Base-by-base conservation (phyloP, 2,888 invertebrate species). In the Leptodirus hochenwartii region DNA sequence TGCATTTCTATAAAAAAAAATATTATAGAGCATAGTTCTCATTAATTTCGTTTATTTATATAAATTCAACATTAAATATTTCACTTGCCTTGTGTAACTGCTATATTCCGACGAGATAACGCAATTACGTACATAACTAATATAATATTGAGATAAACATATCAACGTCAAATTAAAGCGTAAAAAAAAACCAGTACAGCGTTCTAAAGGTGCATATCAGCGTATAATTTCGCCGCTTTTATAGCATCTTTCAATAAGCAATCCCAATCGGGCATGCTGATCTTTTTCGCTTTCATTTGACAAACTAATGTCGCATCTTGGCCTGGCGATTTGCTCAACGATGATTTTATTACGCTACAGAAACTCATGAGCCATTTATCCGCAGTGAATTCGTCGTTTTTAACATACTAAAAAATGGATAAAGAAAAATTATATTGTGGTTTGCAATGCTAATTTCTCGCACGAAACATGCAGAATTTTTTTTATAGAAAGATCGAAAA, bases 361-460 rank as follows among this genome's bases (percentile, higher is more conserved):
- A 78, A 60, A 36, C 64, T 58, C 25, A 59, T 46, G 52, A 82
- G 56, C 84, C 84, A 84, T 29, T 59, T 59, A 42, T 64, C 54
- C 1, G 82, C 84, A 27, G 66, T 65, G 46, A 82, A 78, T 8
- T 53, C 41, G 5, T 56, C 47, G 6, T 56, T 64, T 31, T 61
- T 56, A 37, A 62, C 49, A 39, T 64, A 54, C 75, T 78, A 43
- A 25, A 51, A 46, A 31, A 24, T 24, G 11, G 15, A 26, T 20
- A 20, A 20, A 8, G n/a, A 25, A 15, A 28, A 24, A 27, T n/a
- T 22, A 29, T 13, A 25, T 25, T 30, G 35, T 5, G 29, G 32
- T 31, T 17, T n/a, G n/a, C n/a, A n/a, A n/a, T n/a, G n/a, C n/a
- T n/a, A n/a, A n/a, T n/a, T n/a, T n/a, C n/a, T n/a, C n/a, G n/a